phyloP scores from a whole-genome alignment of 2,113 vertebrate species.

The Okapia johnstoni region DNA sequence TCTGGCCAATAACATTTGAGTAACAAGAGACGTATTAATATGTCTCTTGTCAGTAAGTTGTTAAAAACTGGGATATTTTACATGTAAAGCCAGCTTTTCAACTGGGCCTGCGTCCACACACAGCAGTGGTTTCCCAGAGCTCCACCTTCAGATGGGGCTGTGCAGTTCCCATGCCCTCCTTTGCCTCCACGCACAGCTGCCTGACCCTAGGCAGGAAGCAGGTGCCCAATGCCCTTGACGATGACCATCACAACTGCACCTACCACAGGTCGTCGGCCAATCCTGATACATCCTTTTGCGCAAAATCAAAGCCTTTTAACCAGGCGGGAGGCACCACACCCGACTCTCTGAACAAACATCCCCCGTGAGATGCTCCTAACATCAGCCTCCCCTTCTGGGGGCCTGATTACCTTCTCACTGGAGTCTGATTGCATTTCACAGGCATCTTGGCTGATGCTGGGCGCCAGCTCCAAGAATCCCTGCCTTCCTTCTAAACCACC shows the following conservation, averaged over 20 bases:
- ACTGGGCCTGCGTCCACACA: background rate
- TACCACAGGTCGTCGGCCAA: no score
- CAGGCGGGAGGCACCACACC: conserved; percentile 10
- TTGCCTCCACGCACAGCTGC: background rate
- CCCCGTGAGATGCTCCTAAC: conserved; percentile 66
- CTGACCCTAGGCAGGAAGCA: background rate
- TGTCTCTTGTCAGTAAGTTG: background rate
- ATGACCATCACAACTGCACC: rapidly evolving
- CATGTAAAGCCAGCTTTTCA: background rate
- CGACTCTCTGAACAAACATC: conserved; percentile 49
- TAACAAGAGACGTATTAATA: background rate
- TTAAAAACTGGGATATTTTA: background rate
- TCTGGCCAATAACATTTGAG: background rate
- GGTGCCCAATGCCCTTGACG: background rate
- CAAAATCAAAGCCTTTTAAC: conserved; percentile 32
- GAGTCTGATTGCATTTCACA: conserved; percentile 74
- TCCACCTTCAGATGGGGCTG: rapidly evolving
- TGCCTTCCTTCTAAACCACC: conserved; percentile 49
- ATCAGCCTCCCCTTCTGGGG: conserved; percentile 72
- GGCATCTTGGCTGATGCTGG: conserved; percentile 52
- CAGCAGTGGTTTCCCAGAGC: background rate
- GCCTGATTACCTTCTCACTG: conserved; percentile 71
- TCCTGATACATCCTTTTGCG: background rate
- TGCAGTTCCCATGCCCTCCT: background rate
- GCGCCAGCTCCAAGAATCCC: conserved; percentile 66